Evolutionary conservation across 2,797 vertebrate genomes (phyloP), one percentile per base, ranked within the genome.

Genomic region (Falco rusticolus): DNA sequence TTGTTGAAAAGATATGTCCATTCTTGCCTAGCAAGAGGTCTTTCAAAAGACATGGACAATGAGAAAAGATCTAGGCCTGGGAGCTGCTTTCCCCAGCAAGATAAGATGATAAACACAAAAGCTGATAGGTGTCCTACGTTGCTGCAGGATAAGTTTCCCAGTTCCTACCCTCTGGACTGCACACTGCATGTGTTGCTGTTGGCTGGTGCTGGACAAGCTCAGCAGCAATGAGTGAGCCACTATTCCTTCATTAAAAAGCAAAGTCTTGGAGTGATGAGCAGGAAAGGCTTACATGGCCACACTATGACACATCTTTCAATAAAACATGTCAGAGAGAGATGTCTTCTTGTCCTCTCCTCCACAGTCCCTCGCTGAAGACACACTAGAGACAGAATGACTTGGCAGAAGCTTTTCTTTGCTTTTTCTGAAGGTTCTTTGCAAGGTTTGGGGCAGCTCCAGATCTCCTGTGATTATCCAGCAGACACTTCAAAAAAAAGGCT

Each of bases 281-380:
- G 24, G 43, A 84, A 65, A 31, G 24, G 9, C 10, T 56, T 53
- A 25, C 18, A 33, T 13, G 10, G 10, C 14, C 41, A 20, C 21
- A 11, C 7, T 20, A 8, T 20, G 39, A 8, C 15, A 3, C 11
- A 3, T n/a, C 14, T 26, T 84, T 69, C 48, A 56, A 31, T 43
- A 31, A 68, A 33, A 29, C 5, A 13, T 7, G 4, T 15, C 1
- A 2, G 5, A 6, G 9, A 37, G 13, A 74, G 6, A 7, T 6
- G 9, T 51, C 11, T 65, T 25, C 65, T 33, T 70, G 9, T n/a
- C 7, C 6, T 88, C 6, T 85, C 22, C 14, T 75, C 77, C 25
- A 28, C 41, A 19, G 6, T n/a, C 16, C 7, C 7, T 28, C 31
- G 7, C 0, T 47, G 37, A 74, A 82, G 53, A 34, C 8, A 53